Evolutionary conservation across 2,113 vertebrate genomes (phyloP), one percentile per base, ranked within the genome.

Genomic region (Gasterosteus nipponicus): DNA sequence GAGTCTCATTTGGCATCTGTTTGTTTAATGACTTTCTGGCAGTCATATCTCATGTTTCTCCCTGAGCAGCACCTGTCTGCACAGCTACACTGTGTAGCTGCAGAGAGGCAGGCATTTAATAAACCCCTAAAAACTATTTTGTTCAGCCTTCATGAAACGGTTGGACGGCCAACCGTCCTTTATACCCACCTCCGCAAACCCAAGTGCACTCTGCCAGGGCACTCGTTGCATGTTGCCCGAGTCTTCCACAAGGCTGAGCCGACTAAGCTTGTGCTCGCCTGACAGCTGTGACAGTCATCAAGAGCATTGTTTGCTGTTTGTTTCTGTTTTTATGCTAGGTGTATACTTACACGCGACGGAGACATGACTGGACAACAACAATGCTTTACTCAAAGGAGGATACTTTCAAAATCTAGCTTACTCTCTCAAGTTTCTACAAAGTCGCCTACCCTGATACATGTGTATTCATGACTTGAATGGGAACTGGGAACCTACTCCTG

Each of bases 1-100:
- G 73, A 82, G 74, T 74, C 86, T 87, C 80, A 87, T 89, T 88
- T 79, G 77, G 86, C 87, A 89, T 89, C 86, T 87, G 87, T 86
- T 83, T 86, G 75, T 90, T 82, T 89, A 77, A 87, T 83, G 72
- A 75, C 77, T 83, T 78, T 84, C 62, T 90, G 87, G 84, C 83
- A 49, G 56, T 38, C 3, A 7, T 12, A 3, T 75, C 73, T 51
- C 18, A 62, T 69, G 67, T 65, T 38, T 73, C 22, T 74, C 65
- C 8, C 63, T 77, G n/a, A 39, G 69, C 53, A 75, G 7, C 73
- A 65, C 54, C 60, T 69, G 19, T 62, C 39, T 10, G 29, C 12
- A 9, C 33, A 35, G 33, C 33, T 35, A 35, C 33, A 35, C 33
- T 35, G 33, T 35, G 22, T 26, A 26, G 11, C 53, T 56, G 11